Percentiles rank a stretch among this genome's conserved stretches.
Conservation (phyloP, 2,113 vertebrate species). For the Cepphus grylle region DNA sequence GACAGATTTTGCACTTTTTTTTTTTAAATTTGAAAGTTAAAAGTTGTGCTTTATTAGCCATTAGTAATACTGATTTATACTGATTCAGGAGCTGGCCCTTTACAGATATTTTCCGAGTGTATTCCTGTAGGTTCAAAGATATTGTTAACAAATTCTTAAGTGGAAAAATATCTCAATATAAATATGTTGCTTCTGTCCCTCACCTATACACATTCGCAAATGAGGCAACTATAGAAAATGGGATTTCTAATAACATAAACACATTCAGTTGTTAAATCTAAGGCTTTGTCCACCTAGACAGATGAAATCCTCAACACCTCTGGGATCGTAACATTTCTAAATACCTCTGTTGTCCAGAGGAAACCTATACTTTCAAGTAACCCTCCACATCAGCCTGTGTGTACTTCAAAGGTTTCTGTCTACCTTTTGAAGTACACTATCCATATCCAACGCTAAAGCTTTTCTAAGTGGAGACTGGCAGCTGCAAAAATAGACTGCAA, state of each 20-base stretch:
- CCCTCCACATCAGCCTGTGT: not conserved
- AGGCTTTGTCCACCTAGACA: not conserved
- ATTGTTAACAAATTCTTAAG: not conserved
- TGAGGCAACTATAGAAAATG: not conserved
- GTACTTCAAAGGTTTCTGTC: conserved; percentile 50
- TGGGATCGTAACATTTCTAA: not conserved
- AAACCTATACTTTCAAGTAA: not conserved
- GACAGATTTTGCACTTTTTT: not conserved
- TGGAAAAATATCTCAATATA: not conserved
- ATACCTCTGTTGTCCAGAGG: not conserved
- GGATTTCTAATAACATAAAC: not conserved
- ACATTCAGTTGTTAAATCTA: not conserved
- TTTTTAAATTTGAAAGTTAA: not conserved
- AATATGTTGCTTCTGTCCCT: not conserved
- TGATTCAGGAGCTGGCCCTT: not conserved
- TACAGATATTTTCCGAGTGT: not conserved
- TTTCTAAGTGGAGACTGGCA: conserved; percentile 52
- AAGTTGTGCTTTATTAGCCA: not conserved
- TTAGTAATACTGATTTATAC: not conserved
- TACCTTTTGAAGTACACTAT: conserved; percentile 51
- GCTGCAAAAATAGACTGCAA: conserved; percentile 65
- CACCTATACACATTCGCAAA: not conserved
- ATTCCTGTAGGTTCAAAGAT: not conserved
- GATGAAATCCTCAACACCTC: not conserved
- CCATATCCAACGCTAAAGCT: not conserved